Percentiles rank a stretch among this genome's conserved stretches.
Conservation (phyloP, 2,113 vertebrate species). For the Oreochromis tanganicae region DNA sequence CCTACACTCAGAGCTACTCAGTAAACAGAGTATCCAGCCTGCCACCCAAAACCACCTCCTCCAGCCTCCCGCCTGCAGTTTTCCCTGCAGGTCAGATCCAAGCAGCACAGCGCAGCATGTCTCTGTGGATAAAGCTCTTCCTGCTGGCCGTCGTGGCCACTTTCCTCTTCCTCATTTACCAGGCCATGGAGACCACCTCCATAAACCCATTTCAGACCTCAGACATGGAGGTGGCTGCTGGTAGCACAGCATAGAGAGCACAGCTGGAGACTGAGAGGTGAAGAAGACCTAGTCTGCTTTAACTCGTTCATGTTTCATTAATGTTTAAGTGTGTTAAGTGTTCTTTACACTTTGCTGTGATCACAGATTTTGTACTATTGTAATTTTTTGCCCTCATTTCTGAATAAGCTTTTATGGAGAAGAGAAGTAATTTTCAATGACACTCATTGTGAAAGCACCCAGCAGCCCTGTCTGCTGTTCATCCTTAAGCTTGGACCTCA, state of each 20-base stretch:
- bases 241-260: not conserved
- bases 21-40: conserved; percentile 27
- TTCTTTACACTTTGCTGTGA: not conserved
- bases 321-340: not conserved
- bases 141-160: conserved; percentile 73
- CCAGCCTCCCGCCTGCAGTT: not conserved
- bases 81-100: conserved; percentile 22
- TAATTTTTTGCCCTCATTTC: not conserved
- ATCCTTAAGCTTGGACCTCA: not conserved
- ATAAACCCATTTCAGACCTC: conserved; percentile 70
- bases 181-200: conserved; percentile 92
- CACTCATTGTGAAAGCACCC: not conserved
- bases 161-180: conserved; percentile 88
- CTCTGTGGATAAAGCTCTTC: conserved; percentile 88
- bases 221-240: not conserved
- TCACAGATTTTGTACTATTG: not conserved
- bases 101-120: conserved; percentile 50
- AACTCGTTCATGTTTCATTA: not conserved
- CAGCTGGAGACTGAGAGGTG: not conserved
- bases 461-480: not conserved
- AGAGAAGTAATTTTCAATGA: not conserved
- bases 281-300: not conserved
- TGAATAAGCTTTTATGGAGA: not conserved
- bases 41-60: not conserved
- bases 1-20: conserved; percentile 40